These are phyloP conservation scores for Caenorhabditis macrosperma DNA, from an alignment of 2,888 invertebrate species.

Conservation along the genomic window DNA sequence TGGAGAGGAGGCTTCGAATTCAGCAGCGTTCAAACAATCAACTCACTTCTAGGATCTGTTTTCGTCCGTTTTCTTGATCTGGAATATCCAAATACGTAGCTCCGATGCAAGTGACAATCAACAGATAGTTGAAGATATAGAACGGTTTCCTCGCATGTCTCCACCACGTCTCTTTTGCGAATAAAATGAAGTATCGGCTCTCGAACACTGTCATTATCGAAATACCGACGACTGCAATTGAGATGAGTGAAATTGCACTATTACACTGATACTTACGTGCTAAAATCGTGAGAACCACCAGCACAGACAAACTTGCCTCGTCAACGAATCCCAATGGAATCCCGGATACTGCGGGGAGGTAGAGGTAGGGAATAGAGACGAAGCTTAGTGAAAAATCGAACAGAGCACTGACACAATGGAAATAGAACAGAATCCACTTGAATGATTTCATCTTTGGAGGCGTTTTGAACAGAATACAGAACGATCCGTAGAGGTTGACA, in stretches of 20 bases:
- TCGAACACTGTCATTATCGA: constrained; percentile 20
- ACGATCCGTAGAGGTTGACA: no score
- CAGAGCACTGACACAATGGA: no score
- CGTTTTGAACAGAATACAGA: no score
- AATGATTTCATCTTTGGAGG: no score
- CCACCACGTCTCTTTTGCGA: constrained; percentile 7
- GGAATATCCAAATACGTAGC: not conserved
- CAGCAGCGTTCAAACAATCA: no score
- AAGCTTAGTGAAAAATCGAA: not conserved
- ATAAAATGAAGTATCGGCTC: constrained; percentile 16
- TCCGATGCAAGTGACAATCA: no score
- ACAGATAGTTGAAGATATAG: not conserved
- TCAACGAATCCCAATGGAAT: not conserved
- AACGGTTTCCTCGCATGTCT: not conserved
- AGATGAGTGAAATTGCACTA: no score
- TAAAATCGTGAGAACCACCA: no score
- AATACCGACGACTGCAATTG: constrained; percentile 5
- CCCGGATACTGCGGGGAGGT: not conserved
- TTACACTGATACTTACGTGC: no score
- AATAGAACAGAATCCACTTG: no score
- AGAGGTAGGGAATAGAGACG: not conserved
- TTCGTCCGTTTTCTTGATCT: not conserved
- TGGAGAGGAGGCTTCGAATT: not conserved
- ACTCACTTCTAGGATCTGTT: not conserved
- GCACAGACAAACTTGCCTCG: not conserved